Conservation (phyloP, 2,888 invertebrate genomes). For the Ischnus inquisitorius region DNA sequence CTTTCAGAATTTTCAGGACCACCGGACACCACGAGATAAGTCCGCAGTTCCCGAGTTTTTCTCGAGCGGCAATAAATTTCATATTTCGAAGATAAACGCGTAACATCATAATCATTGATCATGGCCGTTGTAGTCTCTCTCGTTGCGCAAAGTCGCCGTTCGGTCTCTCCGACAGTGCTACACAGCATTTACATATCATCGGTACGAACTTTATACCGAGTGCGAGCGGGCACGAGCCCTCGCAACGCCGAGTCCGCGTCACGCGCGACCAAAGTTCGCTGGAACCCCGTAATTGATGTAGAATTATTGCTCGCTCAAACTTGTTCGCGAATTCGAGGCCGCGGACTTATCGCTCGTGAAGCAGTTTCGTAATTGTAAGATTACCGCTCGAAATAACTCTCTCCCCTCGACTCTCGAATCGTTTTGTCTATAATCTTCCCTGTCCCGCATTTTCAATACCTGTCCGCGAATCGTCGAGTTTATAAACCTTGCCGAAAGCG, state of each 20-base stretch:
- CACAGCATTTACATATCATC: slow-evolving; percentile 3
- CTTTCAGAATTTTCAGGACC: too few relatives aligned
- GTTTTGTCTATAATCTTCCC: slow-evolving; percentile 41
- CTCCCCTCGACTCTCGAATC: slow-evolving; percentile 1
- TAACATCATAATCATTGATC: not conserved
- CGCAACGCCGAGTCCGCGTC: slow-evolving; percentile 43
- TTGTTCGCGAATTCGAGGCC: slow-evolving; percentile 54
- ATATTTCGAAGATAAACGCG: not conserved
- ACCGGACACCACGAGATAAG: too few relatives aligned
- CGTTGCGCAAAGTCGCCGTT: slow-evolving; percentile 4
- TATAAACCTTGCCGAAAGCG: slow-evolving; percentile 5
- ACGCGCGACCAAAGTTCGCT: slow-evolving; percentile 54
- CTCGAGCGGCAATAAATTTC: not conserved
- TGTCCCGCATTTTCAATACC: not conserved
- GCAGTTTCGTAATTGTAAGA: slow-evolving; percentile 64
- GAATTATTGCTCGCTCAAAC: slow-evolving; percentile 59
- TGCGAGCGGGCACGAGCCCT: slow-evolving; percentile 19
- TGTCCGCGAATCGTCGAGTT: not conserved
- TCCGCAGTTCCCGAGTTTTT: too few relatives aligned
- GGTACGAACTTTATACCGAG: slow-evolving; percentile 9
- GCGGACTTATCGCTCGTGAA: slow-evolving; percentile 45
- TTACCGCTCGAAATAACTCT: slow-evolving; percentile 59
- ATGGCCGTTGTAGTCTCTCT: not conserved
- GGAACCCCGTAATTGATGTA: slow-evolving; percentile 58
- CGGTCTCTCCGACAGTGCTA: slow-evolving; percentile 8